Conservation (phyloP, 2,113 vertebrate species). For the Chroicocephalus ridibundus region DNA sequence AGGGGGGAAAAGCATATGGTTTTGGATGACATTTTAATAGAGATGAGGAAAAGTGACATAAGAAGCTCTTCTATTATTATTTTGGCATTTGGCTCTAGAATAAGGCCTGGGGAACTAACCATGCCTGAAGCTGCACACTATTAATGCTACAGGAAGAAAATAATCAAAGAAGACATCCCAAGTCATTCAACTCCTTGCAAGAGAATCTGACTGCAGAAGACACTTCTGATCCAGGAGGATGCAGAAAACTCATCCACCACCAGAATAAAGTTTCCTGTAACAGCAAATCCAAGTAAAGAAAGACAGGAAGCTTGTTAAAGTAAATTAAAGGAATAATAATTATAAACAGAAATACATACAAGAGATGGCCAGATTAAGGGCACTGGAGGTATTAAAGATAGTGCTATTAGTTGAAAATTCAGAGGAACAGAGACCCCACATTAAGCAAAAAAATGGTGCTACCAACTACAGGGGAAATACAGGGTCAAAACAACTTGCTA, state of each 20-base stretch:
- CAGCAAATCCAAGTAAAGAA: not conserved
- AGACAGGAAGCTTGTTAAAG: not conserved
- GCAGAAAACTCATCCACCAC: not conserved
- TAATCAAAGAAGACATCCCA: not conserved
- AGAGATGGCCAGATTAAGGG: not conserved
- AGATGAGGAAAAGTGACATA: not conserved
- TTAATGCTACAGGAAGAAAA: not conserved
- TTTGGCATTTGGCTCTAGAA: not conserved
- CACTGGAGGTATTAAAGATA: not conserved
- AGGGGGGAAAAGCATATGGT: not conserved
- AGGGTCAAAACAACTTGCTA: not conserved
- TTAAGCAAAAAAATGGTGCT: not conserved
- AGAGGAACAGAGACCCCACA: not conserved
- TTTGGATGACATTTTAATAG: conserved; percentile 17
- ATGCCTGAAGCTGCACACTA: not conserved
- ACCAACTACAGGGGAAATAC: not conserved
- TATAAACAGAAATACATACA: not conserved
- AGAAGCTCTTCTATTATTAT: not conserved
- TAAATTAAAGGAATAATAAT: not conserved
- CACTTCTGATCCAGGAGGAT: not conserved
- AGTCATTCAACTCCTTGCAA: not conserved
- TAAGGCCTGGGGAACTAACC: not conserved
- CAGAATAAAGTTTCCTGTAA: not conserved
- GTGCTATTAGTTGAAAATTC: not conserved
- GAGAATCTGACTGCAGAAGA: not conserved